Evolutionary conservation across 2,888 invertebrate genomes (phyloP).

Genomic region (Perdita meconis): DNA sequence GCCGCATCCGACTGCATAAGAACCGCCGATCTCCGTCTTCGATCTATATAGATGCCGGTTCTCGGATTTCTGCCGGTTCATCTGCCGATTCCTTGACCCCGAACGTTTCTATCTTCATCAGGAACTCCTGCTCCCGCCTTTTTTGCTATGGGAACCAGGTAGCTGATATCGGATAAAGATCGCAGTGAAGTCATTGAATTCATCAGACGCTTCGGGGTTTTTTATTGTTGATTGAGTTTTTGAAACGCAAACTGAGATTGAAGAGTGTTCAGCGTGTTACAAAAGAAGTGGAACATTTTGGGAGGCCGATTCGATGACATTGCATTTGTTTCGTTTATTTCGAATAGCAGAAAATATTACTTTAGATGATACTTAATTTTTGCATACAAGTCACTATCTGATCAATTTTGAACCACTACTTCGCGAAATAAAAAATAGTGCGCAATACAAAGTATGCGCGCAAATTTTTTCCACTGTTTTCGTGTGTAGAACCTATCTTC

Average conservation of each 20-base stretch:
- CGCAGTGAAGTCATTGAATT: conserved; percentile 33
- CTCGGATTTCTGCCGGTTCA: conserved; percentile 61
- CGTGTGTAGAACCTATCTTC: too few species aligned
- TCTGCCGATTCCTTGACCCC: conserved; percentile 61
- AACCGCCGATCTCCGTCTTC: conserved; percentile 47
- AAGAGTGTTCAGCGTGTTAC: conserved; percentile 9
- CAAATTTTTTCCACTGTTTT: too few species aligned
- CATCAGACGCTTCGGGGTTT: conserved; percentile 17
- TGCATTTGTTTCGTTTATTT: too few species aligned
- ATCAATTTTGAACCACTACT: too few species aligned
- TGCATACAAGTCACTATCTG: too few species aligned
- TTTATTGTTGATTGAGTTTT: conserved; percentile 15
- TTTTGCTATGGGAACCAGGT: conserved; percentile 7
- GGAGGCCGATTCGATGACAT: too few species aligned
- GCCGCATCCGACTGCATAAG: conserved; percentile 63
- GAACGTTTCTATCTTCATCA: conserved; percentile 52
- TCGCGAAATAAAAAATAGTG: too few species aligned
- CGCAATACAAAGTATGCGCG: too few species aligned
- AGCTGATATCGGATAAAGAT: conserved; percentile 28
- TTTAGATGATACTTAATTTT: too few species aligned
- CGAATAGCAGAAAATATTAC: too few species aligned
- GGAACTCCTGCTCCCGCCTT: background rate
- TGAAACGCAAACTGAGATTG: conserved; percentile 9
- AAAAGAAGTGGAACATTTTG: too few species aligned
- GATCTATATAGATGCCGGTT: conserved; percentile 67